Base-by-base conservation (phyloP, 2,888 invertebrate species). In the Isotomurus palustris region DNA sequence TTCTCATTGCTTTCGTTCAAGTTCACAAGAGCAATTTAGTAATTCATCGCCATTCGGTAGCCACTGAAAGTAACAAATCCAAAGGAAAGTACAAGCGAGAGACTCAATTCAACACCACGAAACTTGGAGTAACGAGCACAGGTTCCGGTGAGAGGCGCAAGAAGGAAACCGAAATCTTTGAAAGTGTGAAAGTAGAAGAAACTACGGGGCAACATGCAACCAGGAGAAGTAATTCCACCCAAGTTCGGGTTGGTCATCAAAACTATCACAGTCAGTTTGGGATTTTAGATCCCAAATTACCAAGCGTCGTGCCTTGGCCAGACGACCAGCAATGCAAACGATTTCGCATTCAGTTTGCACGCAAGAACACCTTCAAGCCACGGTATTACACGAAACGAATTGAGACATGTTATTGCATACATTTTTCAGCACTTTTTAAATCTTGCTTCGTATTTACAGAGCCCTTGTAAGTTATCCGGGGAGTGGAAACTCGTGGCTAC, bases 401-500 rank as follows among this genome's bases (percentile, higher is more conserved):
- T 47, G 3, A 29, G 29, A 5, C 19, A 17, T 48, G 10, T 32
- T 32, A n/a, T 32, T 17, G 29, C 32, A 22, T 3, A 5, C 29
- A 19, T 43, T 43, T 27, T 53, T 44, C n/a, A 43, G 21, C 24
- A 24, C 21, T 43, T 43, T 43, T 22, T 43, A n/a, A n/a, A n/a
- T n/a, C n/a, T n/a, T n/a, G n/a, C n/a, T 43, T 5, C n/a, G 19
- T 4, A 12, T 44, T 58, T 58, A 8, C 55, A 70, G 70, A 52
- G 73, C 73, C 44, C 67, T 73, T 24, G 72, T 72, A 24, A 73
- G 73, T 35, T 75, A 72, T 58, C 73, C 73, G 5, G 72, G 73
- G 19, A 71, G 70, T 25, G 73, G 74, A 6, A 73, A 74, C 65
- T 73, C 74, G n/a, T 75, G 75, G 75, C 62, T 73, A 8, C 64